These are phyloP conservation scores for Cantharis lateralis DNA, from an alignment of 2,888 invertebrate species.

Conservation along the genomic window DNA sequence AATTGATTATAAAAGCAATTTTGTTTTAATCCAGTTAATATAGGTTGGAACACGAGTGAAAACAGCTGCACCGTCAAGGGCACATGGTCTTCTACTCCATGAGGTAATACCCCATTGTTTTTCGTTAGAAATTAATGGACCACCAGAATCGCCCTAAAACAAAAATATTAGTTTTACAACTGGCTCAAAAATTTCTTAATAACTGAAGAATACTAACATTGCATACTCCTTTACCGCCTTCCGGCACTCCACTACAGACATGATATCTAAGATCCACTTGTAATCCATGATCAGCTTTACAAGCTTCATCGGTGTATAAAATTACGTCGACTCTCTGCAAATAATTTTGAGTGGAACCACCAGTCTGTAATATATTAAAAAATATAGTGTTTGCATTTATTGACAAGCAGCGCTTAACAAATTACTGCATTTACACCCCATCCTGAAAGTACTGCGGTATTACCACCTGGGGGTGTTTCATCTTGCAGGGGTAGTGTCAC, in stretches of 20 bases:
- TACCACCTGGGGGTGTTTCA: conserved; percentile 24
- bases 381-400: not conserved
- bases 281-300: conserved; percentile 1
- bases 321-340: conserved; percentile 52
- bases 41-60: conserved; percentile 54
- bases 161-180: not conserved
- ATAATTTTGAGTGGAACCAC: conserved; percentile 47
- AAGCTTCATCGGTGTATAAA: conserved; percentile 44
- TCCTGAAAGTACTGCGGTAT: not conserved
- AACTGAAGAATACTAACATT: conserved; percentile 39
- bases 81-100: conserved; percentile 56
- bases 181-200: not conserved
- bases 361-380: conserved; percentile 9
- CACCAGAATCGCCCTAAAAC: conserved; percentile 48
- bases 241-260: conserved; percentile 54
- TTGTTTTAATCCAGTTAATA: conserved; percentile 42
- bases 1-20: not conserved
- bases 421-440: not conserved
- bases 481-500: conserved; percentile 31
- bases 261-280: not conserved
- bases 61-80: conserved; percentile 54
- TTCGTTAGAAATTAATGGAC: conserved; percentile 50
- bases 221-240: conserved; percentile 41
- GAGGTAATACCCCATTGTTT: conserved; percentile 55
- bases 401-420: not conserved